Evolutionary conservation across 1,140 invertebrate genomes (phyloP).

Genomic region (Saccostrea glomerata): DNA sequence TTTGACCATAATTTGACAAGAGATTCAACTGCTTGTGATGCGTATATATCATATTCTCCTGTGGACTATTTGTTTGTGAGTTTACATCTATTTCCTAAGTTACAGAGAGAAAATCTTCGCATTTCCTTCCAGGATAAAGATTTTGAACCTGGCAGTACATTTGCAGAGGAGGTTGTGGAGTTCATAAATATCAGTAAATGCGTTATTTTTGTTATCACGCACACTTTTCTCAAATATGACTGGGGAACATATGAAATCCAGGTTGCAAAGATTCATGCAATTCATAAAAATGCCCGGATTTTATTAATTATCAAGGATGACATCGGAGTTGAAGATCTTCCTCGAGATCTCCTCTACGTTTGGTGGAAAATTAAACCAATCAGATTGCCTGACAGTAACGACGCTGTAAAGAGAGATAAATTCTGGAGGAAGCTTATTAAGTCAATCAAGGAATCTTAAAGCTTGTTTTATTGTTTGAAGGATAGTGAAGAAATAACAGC

Average conservation of each 20-base stretch:
- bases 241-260: neutral
- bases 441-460: too few species aligned
- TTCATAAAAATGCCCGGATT: neutral
- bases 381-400: too few species aligned
- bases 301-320: neutral
- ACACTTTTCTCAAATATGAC: neutral
- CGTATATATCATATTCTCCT: neutral
- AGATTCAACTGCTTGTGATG: neutral
- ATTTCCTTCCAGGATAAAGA: neutral
- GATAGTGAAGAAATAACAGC: too few species aligned
- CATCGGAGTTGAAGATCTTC: neutral
- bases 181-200: neutral
- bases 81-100: neutral
- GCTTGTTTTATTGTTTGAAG: too few species aligned
- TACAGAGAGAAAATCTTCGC: neutral
- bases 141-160: neutral
- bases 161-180: neutral
- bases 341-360: neutral
- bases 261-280: neutral
- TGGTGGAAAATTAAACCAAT: slow-evolving; percentile 1
- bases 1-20: neutral
- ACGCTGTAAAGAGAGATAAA: too few species aligned
- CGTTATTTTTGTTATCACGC: neutral
- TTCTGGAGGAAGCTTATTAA: too few species aligned
- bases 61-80: neutral